phyloP scores from a whole-genome alignment of 2,888 invertebrate species.

The Acanthopleura granulata region DNA sequence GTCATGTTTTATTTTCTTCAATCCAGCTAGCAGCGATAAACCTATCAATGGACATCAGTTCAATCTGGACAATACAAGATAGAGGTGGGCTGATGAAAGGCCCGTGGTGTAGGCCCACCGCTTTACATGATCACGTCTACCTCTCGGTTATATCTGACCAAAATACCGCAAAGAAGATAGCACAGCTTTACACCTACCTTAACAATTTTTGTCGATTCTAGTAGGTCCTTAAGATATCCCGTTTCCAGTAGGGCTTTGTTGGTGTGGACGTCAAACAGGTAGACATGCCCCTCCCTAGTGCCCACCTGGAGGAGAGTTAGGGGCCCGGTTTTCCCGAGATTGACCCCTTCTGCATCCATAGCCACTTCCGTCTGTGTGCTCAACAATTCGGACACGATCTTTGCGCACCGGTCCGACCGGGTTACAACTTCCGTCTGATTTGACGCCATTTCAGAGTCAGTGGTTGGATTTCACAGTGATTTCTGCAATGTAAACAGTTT shows the following conservation, averaged over 20 bases:
- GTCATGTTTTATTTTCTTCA: no score
- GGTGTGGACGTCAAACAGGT: constrained; percentile 41
- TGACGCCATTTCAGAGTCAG: no score
- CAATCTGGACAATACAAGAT: no score
- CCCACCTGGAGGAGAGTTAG: constrained; percentile 46
- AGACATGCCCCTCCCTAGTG: constrained; percentile 40
- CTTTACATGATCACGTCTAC: neutral
- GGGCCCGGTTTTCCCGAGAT: constrained; percentile 44
- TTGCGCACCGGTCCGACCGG: neutral
- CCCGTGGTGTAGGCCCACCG: no score
- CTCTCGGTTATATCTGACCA: neutral
- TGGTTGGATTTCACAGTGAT: no score
- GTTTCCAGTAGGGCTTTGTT: constrained; percentile 36
- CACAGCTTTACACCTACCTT: constrained; percentile 33
- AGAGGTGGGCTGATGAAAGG: no score
- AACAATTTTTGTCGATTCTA: constrained; percentile 36
- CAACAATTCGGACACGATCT: neutral
- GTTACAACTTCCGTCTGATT: neutral
- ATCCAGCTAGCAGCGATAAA: no score
- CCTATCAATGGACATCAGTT: no score
- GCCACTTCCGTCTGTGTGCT: constrained; percentile 21
- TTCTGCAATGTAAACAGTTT: no score
- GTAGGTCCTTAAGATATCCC: constrained; percentile 36
- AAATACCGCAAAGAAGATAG: no score
- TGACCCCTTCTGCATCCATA: constrained; percentile 31